Conservation (phyloP, 2,113 vertebrate species). For the Oryzias curvinotus region DNA sequence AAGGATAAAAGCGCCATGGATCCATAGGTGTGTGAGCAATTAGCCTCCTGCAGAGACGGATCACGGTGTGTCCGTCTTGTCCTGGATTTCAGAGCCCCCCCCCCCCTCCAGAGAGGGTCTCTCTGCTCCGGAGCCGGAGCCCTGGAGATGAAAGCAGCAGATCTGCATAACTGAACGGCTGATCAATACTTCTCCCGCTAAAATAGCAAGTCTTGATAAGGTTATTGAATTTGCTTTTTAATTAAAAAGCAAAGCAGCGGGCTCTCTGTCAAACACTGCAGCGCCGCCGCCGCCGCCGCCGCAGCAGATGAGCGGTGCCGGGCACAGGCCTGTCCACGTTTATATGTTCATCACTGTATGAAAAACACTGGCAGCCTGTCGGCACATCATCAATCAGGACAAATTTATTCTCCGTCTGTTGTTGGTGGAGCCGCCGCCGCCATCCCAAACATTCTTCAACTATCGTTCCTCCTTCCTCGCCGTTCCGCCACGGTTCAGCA, state of each 20-base stretch:
- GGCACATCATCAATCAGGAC: constrained; percentile 61
- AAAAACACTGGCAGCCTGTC: constrained; percentile 35
- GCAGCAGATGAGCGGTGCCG: constrained; percentile 29
- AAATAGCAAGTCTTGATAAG: constrained; percentile 76
- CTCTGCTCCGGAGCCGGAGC: constrained; percentile 58
- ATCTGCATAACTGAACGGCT: constrained; percentile 70
- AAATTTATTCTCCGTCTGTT: constrained; percentile 49
- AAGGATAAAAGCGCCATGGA: constrained; percentile 8
- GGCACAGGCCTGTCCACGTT: constrained; percentile 38
- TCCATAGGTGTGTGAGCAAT: constrained; percentile 61
- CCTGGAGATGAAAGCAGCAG: constrained; percentile 62
- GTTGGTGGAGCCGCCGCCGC: constrained; percentile 15
- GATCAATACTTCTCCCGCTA: constrained; percentile 71
- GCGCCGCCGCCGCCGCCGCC: constrained; percentile 21
- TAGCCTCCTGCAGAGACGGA: constrained; percentile 65
- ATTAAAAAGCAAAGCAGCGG: constrained; percentile 72
- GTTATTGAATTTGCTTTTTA: constrained; percentile 77
- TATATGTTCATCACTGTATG: constrained; percentile 44
- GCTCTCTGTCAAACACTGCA: constrained; percentile 47
- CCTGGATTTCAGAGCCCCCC: constrained; percentile 15
- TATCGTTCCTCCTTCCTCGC: constrained; percentile 48
- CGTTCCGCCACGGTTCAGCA: constrained; percentile 12
- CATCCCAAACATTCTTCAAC: constrained; percentile 37
- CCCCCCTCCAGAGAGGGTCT: constrained; percentile 44
- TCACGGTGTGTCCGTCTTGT: constrained; percentile 58